Conservation (phyloP, 1,140 invertebrate species). For the Diabrotica undecimpunctata region DNA sequence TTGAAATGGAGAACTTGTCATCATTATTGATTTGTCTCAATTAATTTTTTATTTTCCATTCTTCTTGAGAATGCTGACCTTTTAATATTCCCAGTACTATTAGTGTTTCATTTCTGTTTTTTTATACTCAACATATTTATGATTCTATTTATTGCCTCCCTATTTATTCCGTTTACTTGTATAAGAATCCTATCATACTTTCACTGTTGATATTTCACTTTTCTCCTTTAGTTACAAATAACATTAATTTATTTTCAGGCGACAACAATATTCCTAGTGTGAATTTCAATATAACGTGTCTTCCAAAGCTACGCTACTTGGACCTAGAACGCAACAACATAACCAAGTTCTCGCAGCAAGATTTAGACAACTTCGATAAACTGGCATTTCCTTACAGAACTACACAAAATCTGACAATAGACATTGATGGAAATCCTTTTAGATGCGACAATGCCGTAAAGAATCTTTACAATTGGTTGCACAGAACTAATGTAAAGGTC, state of each 20-base stretch:
- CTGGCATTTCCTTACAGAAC: constrained; percentile 51
- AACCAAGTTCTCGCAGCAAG: constrained; percentile 53
- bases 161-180: too few species aligned
- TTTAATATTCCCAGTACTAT: too few species aligned
- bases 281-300: constrained; percentile 65
- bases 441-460: constrained; percentile 62
- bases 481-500: constrained; percentile 59
- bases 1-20: too few species aligned
- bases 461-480: constrained; percentile 62
- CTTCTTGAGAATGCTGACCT: too few species aligned
- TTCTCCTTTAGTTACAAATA: too few species aligned
- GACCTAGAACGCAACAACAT: constrained; percentile 72
- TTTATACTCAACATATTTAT: too few species aligned
- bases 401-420: constrained; percentile 59
- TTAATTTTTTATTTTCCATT: too few species aligned
- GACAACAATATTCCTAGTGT: constrained; percentile 61
- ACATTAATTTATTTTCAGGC: constrained; percentile 48
- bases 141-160: too few species aligned
- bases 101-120: too few species aligned
- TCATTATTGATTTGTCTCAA: too few species aligned
- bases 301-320: constrained; percentile 63
- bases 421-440: constrained; percentile 67
- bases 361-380: constrained; percentile 58
- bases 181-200: too few species aligned
- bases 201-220: too few species aligned